A percentile compares a stretch with the other conserved stretches of the same genome.
Conservation (phyloP, 2,888 invertebrate genomes). For the Cotesia congregata region DNA sequence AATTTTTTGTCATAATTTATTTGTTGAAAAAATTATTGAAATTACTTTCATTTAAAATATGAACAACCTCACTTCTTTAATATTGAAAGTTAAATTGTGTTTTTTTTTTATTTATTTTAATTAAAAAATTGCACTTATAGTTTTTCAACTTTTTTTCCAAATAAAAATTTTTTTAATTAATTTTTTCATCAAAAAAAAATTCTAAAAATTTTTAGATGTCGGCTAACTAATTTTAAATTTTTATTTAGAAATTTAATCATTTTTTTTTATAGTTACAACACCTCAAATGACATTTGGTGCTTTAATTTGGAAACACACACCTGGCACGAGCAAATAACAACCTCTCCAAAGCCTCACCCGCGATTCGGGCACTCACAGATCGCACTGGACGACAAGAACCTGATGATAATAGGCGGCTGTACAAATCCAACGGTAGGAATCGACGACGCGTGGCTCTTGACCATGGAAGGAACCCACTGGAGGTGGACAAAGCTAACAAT, state of each 20-base stretch:
- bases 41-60: too few species aligned
- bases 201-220: too few species aligned
- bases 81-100: too few species aligned
- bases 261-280: conserved; percentile 50
- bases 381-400: conserved; percentile 81
- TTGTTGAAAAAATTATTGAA: too few species aligned
- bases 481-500: conserved; percentile 83
- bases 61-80: too few species aligned
- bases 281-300: conserved; percentile 91
- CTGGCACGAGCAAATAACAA: conserved; percentile 85
- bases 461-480: conserved; percentile 81
- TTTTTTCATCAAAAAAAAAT: too few species aligned
- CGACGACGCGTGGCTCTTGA: conserved; percentile 92
- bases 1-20: too few species aligned
- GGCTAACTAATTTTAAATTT: too few species aligned
- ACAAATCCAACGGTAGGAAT: conserved; percentile 89
- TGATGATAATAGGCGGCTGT: conserved; percentile 87
- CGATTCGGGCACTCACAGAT: conserved; percentile 96
- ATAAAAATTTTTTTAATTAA: conserved; percentile 7
- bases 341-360: conserved; percentile 80
- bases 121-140: too few species aligned
- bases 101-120: too few species aligned
- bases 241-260: conserved; percentile 19
- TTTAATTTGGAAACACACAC: conserved; percentile 82
- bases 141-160: too few species aligned